Evolutionary conservation across 1,140 invertebrate species (phyloP), one percentile per base, ranked within the genome.

Genomic region (Coelopa frigida): DNA sequence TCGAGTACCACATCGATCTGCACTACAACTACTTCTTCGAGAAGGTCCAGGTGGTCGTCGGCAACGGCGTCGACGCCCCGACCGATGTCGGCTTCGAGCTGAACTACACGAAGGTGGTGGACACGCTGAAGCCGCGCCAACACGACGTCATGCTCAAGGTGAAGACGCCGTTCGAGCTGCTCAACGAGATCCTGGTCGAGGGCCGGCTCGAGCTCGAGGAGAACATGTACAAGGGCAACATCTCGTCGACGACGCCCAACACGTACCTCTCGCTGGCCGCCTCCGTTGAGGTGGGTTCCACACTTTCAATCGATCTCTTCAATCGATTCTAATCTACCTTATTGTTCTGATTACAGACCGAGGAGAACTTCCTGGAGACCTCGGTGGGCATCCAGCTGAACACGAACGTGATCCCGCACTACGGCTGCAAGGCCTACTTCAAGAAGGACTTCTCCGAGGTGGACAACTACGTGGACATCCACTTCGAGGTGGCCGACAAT

Each of bases 401-500:
- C 5, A 80, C 81, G 8, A 71, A 77, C 0, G 66, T 78, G 21
- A 67, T 85, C 15, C 72, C 72, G 14, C 68, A 85, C 24, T 84
- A 84, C 15, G 75, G 71, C 49, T 78, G 79, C 12, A 75, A 75
- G 42, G 69, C 81, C 36, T 65, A 74, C 32, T 75, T 80, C 6
- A 81, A 78, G 47, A 83, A 83, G 53, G 79, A 86, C 56, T 81
- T 83, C 37, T 78, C 77, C 0, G 75, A 78, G 18, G 60, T 70
- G 0, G 78, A 82, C 48, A 83, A 78, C 31, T 58, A 73, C 5
- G 44, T 84, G 0, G 73, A 76, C 4, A 70, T 75, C 8, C 75
- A 75, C 1, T 73, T 78, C 26, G 74, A 77, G 38, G 68, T 77
- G 22, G 66, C 46, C 5, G 59, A 68, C 27, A 59, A 67, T 48